These are phyloP conservation scores for Creontiades dilutus DNA, from an alignment of 2,888 invertebrate species.

Conservation along the genomic window DNA sequence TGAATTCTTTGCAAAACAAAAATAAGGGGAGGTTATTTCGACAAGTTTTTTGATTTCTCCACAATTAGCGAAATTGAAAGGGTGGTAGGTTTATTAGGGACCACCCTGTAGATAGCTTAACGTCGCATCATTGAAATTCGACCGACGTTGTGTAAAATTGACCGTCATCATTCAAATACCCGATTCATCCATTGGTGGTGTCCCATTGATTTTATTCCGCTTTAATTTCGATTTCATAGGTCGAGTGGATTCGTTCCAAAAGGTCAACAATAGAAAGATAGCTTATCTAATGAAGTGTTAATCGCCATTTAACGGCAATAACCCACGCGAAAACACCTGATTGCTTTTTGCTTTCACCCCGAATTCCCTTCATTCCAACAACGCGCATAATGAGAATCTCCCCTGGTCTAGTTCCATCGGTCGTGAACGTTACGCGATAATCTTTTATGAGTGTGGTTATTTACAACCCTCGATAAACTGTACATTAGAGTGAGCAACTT, in stretches of 20 bases:
- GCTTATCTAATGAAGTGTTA: not conserved
- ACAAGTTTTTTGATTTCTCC: no score
- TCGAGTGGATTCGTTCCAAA: not conserved
- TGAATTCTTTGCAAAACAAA: no score
- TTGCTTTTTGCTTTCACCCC: not conserved
- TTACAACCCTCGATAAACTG: not conserved
- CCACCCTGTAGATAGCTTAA: no score
- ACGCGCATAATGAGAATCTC: not conserved
- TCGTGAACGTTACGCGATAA: not conserved
- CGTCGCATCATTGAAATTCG: no score
- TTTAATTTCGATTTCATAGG: no score
- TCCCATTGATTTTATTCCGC: no score
- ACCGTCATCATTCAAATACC: no score
- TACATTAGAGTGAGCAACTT: not conserved
- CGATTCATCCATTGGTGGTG: no score
- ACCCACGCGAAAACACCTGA: not conserved
- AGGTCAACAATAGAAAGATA: not conserved
- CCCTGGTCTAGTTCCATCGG: not conserved
- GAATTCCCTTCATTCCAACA: not conserved
- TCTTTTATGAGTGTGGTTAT: conserved; percentile 3
- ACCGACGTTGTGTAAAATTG: no score
- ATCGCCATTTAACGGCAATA: not conserved
- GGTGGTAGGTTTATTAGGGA: no score
- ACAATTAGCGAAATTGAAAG: no score
- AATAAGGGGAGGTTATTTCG: no score